These are phyloP conservation scores for Lamproptera curius DNA, from an alignment of 2,888 invertebrate genomes.

Conservation along the genomic window DNA sequence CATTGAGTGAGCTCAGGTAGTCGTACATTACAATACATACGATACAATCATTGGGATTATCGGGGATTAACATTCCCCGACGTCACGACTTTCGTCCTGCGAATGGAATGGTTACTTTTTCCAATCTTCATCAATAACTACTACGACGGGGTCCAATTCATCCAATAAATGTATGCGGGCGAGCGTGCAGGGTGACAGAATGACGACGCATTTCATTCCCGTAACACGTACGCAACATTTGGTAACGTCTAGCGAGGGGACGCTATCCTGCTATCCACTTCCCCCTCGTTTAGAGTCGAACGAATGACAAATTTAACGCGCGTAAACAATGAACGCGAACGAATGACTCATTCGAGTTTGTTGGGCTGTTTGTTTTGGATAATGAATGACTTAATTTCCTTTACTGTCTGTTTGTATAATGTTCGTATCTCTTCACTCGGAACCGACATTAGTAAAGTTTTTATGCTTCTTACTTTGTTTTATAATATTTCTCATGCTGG, in stretches of 20 bases:
- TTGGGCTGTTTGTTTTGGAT: conserved; percentile 6
- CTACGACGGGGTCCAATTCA: conserved; percentile 54
- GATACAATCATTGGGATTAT: conserved; percentile 51
- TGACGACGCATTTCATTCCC: too few relatives aligned
- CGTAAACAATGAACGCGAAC: conserved; percentile 28
- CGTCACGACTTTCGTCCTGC: conserved; percentile 40
- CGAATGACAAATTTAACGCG: conserved; percentile 27
- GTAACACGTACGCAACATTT: conserved; percentile 33
- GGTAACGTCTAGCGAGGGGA: conserved; percentile 19
- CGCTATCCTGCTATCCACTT: conserved; percentile 15
- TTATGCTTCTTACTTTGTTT: too few relatives aligned
- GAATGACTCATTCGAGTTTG: conserved; percentile 29
- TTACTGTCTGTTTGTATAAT: too few relatives aligned
- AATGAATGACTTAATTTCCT: too few relatives aligned
- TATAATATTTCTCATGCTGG: too few relatives aligned
- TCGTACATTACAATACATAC: conserved; percentile 57
- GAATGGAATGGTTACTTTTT: conserved; percentile 45
- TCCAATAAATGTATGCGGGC: conserved; percentile 72
- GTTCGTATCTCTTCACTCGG: too few relatives aligned
- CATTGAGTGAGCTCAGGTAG: conserved; percentile 67
- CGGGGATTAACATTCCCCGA: conserved; percentile 72
- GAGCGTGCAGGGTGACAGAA: conserved; percentile 41
- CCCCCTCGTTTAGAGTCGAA: conserved; percentile 30
- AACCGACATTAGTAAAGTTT: too few relatives aligned
- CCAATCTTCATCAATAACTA: conserved; percentile 50